Conservation (phyloP, 2,888 invertebrate genomes). For the Sinotaia quadrata region DNA sequence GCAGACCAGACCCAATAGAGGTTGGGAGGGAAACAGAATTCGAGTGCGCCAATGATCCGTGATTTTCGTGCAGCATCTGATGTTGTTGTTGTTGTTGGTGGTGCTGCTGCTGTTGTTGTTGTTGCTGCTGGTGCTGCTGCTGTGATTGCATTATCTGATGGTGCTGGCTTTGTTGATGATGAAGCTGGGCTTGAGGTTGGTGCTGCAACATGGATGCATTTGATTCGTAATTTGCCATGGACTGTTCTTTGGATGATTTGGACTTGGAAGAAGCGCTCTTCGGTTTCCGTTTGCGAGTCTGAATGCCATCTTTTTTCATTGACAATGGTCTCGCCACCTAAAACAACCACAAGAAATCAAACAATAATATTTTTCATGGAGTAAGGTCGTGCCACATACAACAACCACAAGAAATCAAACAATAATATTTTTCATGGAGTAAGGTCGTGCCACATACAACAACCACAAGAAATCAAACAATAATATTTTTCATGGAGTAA, state of each 20-base stretch:
- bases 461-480: neutral
- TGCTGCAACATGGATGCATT: slow-evolving; percentile 7
- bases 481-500: slow-evolving; percentile 92
- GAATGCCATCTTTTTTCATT: slow-evolving; percentile 96
- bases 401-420: neutral
- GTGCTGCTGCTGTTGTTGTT: slow-evolving; percentile 27
- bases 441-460: slow-evolving; percentile 82
- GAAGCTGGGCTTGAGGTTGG: neutral
- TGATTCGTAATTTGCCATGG: neutral
- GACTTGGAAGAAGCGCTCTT: slow-evolving; percentile 39
- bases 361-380: slow-evolving; percentile 97
- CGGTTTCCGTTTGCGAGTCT: slow-evolving; percentile 88
- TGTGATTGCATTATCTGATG: slow-evolving; percentile 16
- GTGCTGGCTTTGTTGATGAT: slow-evolving; percentile 10
- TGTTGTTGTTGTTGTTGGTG: slow-evolving; percentile 21
- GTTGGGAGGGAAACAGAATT: slow-evolving; percentile 16
- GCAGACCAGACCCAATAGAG: neutral
- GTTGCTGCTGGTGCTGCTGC: slow-evolving; percentile 1
- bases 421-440: slow-evolving; percentile 95
- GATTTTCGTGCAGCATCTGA: slow-evolving; percentile 27
- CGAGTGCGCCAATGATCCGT: slow-evolving; percentile 6
- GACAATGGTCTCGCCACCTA: slow-evolving; percentile 86
- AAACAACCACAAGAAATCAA: neutral
- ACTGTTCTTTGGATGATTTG: slow-evolving; percentile 39
- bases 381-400: slow-evolving; percentile 83